A percentile compares a stretch with the other conserved stretches of the same genome.
phyloP scores from a whole-genome alignment of 2,888 invertebrate species.

The Luperina nickerlii region DNA sequence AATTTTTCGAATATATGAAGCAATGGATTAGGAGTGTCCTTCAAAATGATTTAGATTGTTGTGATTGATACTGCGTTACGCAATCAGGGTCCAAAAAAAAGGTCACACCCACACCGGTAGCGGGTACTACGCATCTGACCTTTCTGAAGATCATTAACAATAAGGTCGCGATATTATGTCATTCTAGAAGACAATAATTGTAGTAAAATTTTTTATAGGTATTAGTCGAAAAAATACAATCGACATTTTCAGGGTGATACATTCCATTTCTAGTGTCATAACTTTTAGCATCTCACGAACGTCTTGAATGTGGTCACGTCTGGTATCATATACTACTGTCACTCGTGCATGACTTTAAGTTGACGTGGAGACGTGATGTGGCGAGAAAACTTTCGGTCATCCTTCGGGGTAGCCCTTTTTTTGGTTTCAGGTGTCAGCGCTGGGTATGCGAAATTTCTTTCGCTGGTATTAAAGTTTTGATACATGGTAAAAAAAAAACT shows the following conservation, averaged over 20 bases:
- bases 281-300: constrained; percentile 29
- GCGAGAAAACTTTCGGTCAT: not conserved
- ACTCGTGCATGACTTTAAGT: constrained; percentile 26
- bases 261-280: constrained; percentile 18
- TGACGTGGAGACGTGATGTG: constrained; percentile 35
- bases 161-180: not conserved
- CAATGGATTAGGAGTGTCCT: not conserved
- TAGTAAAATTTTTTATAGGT: no score
- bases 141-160: not conserved
- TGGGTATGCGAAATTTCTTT: not conserved
- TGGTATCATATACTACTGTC: constrained; percentile 16
- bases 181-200: not conserved
- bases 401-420: not conserved
- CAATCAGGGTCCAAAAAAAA: not conserved
- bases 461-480: not conserved
- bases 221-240: not conserved
- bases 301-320: constrained; percentile 45
- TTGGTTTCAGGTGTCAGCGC: not conserved
- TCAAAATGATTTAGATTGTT: no score
- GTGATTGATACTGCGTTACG: not conserved
- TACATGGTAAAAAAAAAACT: no score
- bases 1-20: not conserved
- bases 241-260: not conserved
- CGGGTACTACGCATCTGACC: not conserved
- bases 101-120: not conserved